Conservation (phyloP, 37 sponge, comb jelly and placozoan species). For the Oopsacas minuta region DNA sequence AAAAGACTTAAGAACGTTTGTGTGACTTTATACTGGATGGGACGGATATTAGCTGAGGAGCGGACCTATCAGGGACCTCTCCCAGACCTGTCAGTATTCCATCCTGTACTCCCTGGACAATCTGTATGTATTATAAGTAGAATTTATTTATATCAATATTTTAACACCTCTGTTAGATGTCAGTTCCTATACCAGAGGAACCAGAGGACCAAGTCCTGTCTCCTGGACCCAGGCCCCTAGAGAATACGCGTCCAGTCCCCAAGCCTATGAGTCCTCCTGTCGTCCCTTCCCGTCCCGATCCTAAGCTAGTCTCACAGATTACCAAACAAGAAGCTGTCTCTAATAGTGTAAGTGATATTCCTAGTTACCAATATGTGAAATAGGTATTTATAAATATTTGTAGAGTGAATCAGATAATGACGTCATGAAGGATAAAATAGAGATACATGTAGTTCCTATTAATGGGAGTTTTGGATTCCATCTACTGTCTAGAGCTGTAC, state of each 20-base stretch:
- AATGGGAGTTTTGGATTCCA: background rate
- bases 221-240: background rate
- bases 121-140: no score
- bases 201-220: no score
- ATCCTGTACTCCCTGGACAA: background rate
- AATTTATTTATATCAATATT: background rate
- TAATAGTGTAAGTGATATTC: background rate
- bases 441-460: background rate
- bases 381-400: background rate
- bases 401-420: background rate
- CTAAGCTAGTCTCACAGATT: background rate
- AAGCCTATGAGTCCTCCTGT: background rate
- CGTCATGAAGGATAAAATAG: background rate
- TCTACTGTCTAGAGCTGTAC: background rate
- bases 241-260: background rate
- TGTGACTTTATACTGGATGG: conserved; percentile 72
- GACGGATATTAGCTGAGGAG: conserved; percentile 28
- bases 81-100: conserved; percentile 48
- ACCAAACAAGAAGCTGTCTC: background rate
- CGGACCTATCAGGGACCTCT: conserved; percentile 57
- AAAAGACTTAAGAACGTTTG: conserved; percentile 35
- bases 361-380: background rate
- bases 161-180: background rate
- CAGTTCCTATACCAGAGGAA: background rate
- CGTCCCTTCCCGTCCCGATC: background rate